These are phyloP conservation scores for Hormiphora californensis DNA, from an alignment of 37 sponge, comb jelly and placozoan species.

Conservation along the genomic window DNA sequence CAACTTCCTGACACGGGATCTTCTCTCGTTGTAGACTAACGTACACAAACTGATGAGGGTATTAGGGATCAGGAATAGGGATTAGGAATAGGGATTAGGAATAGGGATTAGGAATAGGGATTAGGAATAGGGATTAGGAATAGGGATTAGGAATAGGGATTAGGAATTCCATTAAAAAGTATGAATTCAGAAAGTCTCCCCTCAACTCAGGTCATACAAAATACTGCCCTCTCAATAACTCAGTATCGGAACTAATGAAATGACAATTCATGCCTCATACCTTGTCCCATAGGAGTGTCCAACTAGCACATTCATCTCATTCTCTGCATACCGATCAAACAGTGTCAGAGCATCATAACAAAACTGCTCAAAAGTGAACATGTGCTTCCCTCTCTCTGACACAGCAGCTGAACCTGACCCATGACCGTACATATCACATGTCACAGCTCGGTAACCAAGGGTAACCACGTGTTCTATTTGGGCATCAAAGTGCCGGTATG, in stretches of 20 bases:
- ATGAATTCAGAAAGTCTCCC: too few species aligned
- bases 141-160: too few species aligned
- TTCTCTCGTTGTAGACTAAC: background rate
- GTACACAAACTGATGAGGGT: conserved; percentile 47
- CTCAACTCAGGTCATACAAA: too few species aligned
- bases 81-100: too few species aligned
- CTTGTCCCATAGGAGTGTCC: conserved; percentile 47
- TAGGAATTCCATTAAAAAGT: too few species aligned
- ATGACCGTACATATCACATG: conserved; percentile 50
- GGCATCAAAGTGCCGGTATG: conserved; percentile 13
- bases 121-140: too few species aligned
- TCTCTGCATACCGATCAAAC: conserved; percentile 4
- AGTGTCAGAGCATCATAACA: conserved; percentile 37
- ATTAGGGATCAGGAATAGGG: too few species aligned
- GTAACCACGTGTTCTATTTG: background rate
- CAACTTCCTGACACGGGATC: background rate
- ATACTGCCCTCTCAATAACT: too few species aligned
- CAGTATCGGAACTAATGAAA: too few species aligned
- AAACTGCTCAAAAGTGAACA: conserved; percentile 48
- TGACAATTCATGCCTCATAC: too few species aligned
- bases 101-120: too few species aligned
- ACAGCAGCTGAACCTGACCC: background rate
- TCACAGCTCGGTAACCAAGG: background rate
- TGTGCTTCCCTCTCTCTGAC: background rate
- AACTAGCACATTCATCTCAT: background rate